A percentile compares a stretch with the other conserved stretches of the same genome.
Evolutionary conservation across 2,797 vertebrate genomes (phyloP).

Genomic region (Amblyopsis hoosieri): DNA sequence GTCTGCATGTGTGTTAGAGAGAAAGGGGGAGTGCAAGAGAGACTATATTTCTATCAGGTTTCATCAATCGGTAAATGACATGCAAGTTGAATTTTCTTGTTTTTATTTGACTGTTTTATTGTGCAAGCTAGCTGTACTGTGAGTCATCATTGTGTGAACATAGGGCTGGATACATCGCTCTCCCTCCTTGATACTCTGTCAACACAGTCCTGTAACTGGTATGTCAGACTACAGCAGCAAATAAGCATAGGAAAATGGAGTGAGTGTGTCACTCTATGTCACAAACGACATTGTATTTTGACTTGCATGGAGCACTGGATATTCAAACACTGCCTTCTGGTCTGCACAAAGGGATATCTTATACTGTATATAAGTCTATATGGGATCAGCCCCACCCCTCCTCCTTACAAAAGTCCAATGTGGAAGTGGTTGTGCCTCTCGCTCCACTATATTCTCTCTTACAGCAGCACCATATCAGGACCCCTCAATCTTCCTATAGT

Average conservation of each 20-base stretch:
- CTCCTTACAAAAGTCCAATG: not conserved
- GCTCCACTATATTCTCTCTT: not conserved
- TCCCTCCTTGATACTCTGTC: slow-evolving; percentile 13
- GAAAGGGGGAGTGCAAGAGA: no score
- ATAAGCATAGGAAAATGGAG: no score
- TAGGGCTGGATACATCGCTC: slow-evolving; percentile 16
- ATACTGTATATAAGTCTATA: no score
- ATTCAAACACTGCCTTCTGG: no score
- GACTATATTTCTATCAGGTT: not conserved
- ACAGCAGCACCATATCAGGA: slow-evolving; percentile 3
- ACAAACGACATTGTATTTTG: no score
- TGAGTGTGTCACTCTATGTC: no score
- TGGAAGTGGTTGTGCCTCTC: slow-evolving; percentile 22
- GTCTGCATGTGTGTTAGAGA: not conserved
- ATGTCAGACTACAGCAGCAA: slow-evolving; percentile 26
- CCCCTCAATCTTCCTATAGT: slow-evolving; percentile 41
- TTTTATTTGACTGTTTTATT: no score
- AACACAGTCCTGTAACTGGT: slow-evolving; percentile 32
- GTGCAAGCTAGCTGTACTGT: no score
- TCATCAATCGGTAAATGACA: no score
- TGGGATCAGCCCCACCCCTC: no score
- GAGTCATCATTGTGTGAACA: not conserved
- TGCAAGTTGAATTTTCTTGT: not conserved
- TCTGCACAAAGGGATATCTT: no score
- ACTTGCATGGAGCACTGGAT: no score